Base-by-base conservation (phyloP, 1,140 invertebrate species). In the Dendroctonus ponderosae region DNA sequence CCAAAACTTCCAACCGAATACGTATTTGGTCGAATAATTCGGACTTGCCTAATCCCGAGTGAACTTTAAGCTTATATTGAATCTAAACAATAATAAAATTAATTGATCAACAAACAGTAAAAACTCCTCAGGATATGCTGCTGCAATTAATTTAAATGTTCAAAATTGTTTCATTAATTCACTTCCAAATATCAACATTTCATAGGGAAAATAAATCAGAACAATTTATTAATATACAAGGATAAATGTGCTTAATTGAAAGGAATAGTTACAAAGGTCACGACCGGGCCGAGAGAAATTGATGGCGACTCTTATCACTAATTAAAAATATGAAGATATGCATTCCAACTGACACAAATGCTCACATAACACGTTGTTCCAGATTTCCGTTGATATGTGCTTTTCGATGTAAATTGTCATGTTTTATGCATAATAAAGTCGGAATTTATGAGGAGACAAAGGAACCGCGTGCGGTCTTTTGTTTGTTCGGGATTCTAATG, bases 161-260 rank as follows among this genome's bases (percentile, higher is more conserved):
- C 56, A 58, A 58, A 58, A 43, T 40, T 42, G 56, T 44, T 44
- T 42, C 44, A n/a, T 44, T 58, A 58, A 56, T 39, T 58, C 56
- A 58, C 44, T 14, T n/a, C 39, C 42, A 9, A 42, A 58, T 58
- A 58, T 58, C 39, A 43, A 58, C 48, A 12, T 44, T 43, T 58
- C 56, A 58, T 58, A 12, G 41, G 7, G 7, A 3, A 63, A 63
- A 63, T 63, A 63, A 54, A 63, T 63, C 61, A 63, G 43, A 63
- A 63, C 42, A 39, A 63, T 63, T 56, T 26, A 63, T 54, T 63
- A 42, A 63, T 54, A 54, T 37, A 26, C n/a, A 2, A 26, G 39
- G 51, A 63, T 53, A 54, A 63, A 63, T 37, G 44, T 37, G 12
- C 38, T 63, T 63, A 63, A 63, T 63, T 63, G 61, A 63, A 63